These are phyloP conservation scores for Orgyia antiqua DNA, from an alignment of 2,888 invertebrate species.

Conservation along the genomic window DNA sequence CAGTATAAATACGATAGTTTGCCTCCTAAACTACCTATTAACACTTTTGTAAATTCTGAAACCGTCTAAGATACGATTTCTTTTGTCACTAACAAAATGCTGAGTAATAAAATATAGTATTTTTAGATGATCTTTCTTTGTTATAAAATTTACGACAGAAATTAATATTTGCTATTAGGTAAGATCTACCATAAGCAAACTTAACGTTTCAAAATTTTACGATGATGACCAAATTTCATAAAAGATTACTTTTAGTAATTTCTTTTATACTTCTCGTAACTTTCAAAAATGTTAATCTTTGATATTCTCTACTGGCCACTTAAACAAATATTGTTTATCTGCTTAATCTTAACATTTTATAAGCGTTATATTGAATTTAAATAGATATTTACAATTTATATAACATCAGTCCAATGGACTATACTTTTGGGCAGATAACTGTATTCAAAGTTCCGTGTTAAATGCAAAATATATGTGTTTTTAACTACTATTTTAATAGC, in stretches of 20 bases:
- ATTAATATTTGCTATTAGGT: slow-evolving; percentile 50
- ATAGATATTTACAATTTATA: slow-evolving; percentile 36
- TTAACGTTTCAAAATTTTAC: slow-evolving; percentile 17
- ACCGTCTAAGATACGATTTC: slow-evolving; percentile 45
- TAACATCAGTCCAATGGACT: slow-evolving; percentile 18
- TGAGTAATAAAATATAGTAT: slow-evolving; percentile 56
- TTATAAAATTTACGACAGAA: slow-evolving; percentile 55
- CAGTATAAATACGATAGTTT: slow-evolving; percentile 38
- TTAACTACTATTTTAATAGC: slow-evolving; percentile 24
- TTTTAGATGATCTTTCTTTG: slow-evolving; percentile 75
- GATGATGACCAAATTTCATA: slow-evolving; percentile 54
- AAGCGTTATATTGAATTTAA: slow-evolving; percentile 49
- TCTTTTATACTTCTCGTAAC: slow-evolving; percentile 36
- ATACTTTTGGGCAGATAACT: slow-evolving; percentile 17
- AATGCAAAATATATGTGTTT: slow-evolving; percentile 7
- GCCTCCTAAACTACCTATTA: slow-evolving; percentile 34
- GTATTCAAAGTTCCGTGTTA: slow-evolving; percentile 28
- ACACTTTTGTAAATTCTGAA: slow-evolving; percentile 36
- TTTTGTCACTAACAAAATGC: slow-evolving; percentile 38
- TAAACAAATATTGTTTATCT: slow-evolving; percentile 39
- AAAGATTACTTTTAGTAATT: slow-evolving; percentile 31
- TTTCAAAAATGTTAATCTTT: slow-evolving; percentile 45
- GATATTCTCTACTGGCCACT: slow-evolving; percentile 31
- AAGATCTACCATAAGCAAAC: slow-evolving; percentile 46
- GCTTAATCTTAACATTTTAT: slow-evolving; percentile 40